Evolutionary conservation across 2,888 invertebrate species (phyloP), one percentile per base, ranked within the genome.

Genomic region (Nomada lathburiana): DNA sequence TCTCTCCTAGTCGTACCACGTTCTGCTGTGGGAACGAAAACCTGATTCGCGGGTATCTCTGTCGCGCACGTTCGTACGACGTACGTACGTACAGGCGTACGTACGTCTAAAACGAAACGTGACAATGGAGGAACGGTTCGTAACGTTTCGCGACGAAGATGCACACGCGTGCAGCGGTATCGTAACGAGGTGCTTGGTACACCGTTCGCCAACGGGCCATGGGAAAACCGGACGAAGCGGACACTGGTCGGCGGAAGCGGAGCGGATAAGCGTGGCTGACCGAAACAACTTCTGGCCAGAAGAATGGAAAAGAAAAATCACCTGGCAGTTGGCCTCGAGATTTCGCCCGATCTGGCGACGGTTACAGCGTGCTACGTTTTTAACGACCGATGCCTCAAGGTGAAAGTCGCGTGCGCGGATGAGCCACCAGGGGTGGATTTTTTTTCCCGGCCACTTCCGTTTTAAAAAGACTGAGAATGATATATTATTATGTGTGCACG

Each of bases 1-100:
- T 60, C 44, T 53, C 59, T 63, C 74, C 42, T 18, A 75, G n/a
- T 55, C 11, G 2, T 18, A 10, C 5, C 44, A 26, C n/a, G 67
- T 50, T 55, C 9, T 11, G 82, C 88, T 93, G 93, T 94, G 94
- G 94, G 93, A 94, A 94, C 93, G 91, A 93, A 93, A 94, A 94
- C 93, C 93, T 93, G 93, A 92, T 73, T 93, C 91, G 92, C 90
- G 92, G 91, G 91, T 86, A 90, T 90, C 82, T 59, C 59, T 55
- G 67, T 67, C 68, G 10, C 9, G 59, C 53, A 20, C 62, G 57
- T 67, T 74, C 47, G 36, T 13, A 26, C 29, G 74, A 60, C 29
- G 63, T 63, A 63, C 62, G 26, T 36, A 5, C 36, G 36, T 7
- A 5, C 36, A 7, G 5, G 36, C 36, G 36, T 36, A 2, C 29